These are phyloP conservation scores for Stegostoma tigrinum DNA, from an alignment of 2,113 vertebrate genomes.

Conservation along the genomic window DNA sequence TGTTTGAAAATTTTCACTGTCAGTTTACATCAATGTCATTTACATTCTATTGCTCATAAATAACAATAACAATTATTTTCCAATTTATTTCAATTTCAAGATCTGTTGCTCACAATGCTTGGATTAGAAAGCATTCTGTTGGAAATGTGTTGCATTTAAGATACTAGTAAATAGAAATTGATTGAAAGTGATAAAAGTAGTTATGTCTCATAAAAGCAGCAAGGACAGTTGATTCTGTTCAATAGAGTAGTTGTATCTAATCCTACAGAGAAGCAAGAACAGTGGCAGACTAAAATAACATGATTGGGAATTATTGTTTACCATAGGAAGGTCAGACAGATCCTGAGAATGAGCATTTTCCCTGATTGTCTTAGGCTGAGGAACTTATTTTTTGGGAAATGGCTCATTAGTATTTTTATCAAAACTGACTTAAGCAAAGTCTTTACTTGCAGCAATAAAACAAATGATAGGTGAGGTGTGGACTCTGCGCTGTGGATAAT, in stretches of 20 bases:
- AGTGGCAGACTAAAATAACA: neutral
- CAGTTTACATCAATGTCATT: conserved; percentile 8
- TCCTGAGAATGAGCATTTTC: neutral
- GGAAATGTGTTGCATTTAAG: neutral
- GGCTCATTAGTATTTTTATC: neutral
- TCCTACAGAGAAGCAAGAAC: neutral
- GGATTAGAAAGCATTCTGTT: neutral
- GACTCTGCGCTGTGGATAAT: neutral
- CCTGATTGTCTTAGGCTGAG: neutral
- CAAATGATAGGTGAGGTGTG: neutral
- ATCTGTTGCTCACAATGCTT: neutral
- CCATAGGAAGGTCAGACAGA: neutral
- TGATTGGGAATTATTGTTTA: neutral
- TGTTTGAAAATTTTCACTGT: conserved; percentile 18
- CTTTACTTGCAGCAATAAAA: neutral
- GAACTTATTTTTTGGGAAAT: neutral
- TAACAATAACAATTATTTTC: neutral
- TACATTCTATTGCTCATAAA: neutral
- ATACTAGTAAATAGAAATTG: neutral
- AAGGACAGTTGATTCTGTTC: neutral
- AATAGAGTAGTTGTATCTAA: neutral
- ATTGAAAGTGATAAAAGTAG: neutral
- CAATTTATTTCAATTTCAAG: neutral
- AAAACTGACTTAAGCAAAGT: neutral
- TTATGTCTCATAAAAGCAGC: neutral